Base-by-base conservation (phyloP, 2,797 vertebrate genomes). In the Percopsis omiscomaycus region DNA sequence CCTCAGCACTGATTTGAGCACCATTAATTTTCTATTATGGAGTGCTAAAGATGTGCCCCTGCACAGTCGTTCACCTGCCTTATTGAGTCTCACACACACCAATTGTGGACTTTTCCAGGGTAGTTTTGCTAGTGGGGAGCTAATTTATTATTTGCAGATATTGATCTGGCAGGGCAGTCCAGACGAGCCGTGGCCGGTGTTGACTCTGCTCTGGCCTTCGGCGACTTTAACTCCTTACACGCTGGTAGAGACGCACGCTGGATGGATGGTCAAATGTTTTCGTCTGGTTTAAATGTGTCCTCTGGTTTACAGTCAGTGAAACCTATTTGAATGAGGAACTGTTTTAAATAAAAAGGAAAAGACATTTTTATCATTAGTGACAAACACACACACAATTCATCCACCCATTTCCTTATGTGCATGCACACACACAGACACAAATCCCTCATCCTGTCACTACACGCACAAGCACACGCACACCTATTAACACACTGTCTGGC, bases 91-190 rank as follows among this genome's bases (percentile, higher is more conserved):
- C 89, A 85, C 92, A 93, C 92, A 84, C 86, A 90, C 83, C 94
- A 95, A 93, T 95, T 94, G 93, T 91, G 90, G 90, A 94, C 91
- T 94, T 93, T 94, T 90, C 86, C 85, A 91, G 85, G 90, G 85
- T 90, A 88, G 86, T 93, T 89, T 91, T 92, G 82, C 84, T 92
- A 89, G 87, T 85, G 93, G 95, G 95, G 95, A 96, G 92, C 93
- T 96, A 94, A 96, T 98, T 97, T 97, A 96, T 97, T 98, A 98
- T 98, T 98, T 97, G 94, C 92, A 94, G 95, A 93, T 98, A 98
- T 97, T 94, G 95, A 98, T 98, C 95, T 94, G 93, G 81, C 91
- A 88, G 92, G 87, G 91, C 88, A 88, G 90, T 91, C 90, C 91
- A 93, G 93, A 91, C 89, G 88, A 93, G 90, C 85, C 88, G 75